Evolutionary conservation across 2,888 invertebrate species (phyloP).

Genomic region (Noctua pronuba): DNA sequence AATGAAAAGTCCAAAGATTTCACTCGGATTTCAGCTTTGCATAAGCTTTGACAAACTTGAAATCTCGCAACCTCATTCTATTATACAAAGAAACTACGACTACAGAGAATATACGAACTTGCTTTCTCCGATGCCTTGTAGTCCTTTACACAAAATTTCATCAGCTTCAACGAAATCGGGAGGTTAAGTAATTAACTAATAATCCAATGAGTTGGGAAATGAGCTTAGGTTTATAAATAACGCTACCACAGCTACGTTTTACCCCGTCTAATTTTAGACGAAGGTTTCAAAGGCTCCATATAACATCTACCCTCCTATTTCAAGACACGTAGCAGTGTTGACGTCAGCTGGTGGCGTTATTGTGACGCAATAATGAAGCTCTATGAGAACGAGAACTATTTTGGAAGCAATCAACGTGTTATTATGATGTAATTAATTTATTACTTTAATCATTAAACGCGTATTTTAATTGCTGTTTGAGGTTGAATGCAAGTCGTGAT

Average conservation of each 20-base stretch:
- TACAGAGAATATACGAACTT: slow-evolving; percentile 14
- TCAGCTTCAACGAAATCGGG: slow-evolving; percentile 29
- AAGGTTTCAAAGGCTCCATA: slow-evolving; percentile 28
- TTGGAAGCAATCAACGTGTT: slow-evolving; percentile 53
- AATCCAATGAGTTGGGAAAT: slow-evolving; percentile 30
- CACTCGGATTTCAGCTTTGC: slow-evolving; percentile 37
- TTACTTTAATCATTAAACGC: slow-evolving; percentile 49
- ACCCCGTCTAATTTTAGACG: slow-evolving; percentile 28
- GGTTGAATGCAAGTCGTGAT: slow-evolving; percentile 45
- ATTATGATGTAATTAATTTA: slow-evolving; percentile 59
- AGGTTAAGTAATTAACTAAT: slow-evolving; percentile 22
- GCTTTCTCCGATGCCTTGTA: slow-evolving; percentile 26
- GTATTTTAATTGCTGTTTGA: slow-evolving; percentile 55
- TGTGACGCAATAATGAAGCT: slow-evolving; percentile 58
- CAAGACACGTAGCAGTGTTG: slow-evolving; percentile 40
- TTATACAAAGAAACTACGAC: slow-evolving; percentile 42
- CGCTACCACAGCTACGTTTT: background rate
- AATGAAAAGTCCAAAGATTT: slow-evolving; percentile 22
- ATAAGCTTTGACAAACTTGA: slow-evolving; percentile 49
- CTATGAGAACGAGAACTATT: slow-evolving; percentile 36
- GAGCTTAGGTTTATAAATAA: slow-evolving; percentile 6
- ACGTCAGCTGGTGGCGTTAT: slow-evolving; percentile 47
- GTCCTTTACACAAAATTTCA: slow-evolving; percentile 45
- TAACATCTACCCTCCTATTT: slow-evolving; percentile 25
- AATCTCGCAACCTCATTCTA: slow-evolving; percentile 42